Evolutionary conservation across 1,140 invertebrate species (phyloP), one percentile per base, ranked within the genome.

Genomic region (Lepidurus apus): DNA sequence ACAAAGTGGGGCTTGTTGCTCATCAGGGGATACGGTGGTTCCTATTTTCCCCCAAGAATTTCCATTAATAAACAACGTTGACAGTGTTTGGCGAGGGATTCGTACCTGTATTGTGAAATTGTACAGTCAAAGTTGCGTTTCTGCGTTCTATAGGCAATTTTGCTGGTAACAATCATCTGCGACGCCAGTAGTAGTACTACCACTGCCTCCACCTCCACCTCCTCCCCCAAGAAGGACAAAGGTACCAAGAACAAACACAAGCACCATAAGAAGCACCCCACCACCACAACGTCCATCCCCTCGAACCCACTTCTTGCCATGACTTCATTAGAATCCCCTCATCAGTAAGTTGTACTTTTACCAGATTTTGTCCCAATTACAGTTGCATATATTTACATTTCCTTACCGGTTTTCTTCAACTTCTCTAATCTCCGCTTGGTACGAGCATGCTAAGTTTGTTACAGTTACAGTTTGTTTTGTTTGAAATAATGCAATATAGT

Each of bases 231-330:
- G 53, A 65, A 65, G 53, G 53, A 77, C 75, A 77, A 77, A 77
- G 75, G 75, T 77, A 45, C 75, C 75, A 65, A 77, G 44, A 45
- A 26, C 43, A 45, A 45, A 17, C 43, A 77, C 8, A 77, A 77
- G 34, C 74, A 75, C 74, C 34, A 75, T 75, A 75, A 43, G 74
- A 75, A 75, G 43, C 75, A 44, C 44, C 74, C 42, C 74, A 77
- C 43, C 24, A 42, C 34, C 24, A 77, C 34, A 42, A 44, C 34
- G 17, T 24, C 34, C 75, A 77, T 5, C 13, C 43, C 34, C 43
- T 24, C 13, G 24, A 77, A 65, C 13, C 53, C 53, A 65, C 21
- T 65, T 65, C 53, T 65, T 65, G 53, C 21, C 53, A 65, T 65
- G 53, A 17, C 53, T 65, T 65, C 53, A 13, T 6, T 21, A 4